Conservation (phyloP, 2,113 vertebrate genomes). For the Cottus gobio region DNA sequence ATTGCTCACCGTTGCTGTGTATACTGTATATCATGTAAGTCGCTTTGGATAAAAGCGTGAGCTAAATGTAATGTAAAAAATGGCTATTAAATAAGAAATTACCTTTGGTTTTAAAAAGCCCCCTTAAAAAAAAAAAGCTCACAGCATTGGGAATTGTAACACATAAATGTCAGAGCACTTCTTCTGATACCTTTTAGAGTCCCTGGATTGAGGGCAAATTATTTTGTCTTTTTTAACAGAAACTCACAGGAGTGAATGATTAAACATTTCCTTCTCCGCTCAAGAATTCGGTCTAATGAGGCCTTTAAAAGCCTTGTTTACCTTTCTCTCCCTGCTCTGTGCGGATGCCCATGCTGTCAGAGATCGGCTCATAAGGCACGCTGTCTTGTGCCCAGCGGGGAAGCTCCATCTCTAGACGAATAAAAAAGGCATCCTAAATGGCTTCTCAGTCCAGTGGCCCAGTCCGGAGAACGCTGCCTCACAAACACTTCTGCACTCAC, state of each 20-base stretch:
- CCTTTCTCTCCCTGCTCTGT: constrained; percentile 35
- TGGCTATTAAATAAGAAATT: neutral
- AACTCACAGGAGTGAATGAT: constrained; percentile 43
- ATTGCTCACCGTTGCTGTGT: too few relatives aligned
- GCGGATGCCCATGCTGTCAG: constrained; percentile 51
- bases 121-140: neutral
- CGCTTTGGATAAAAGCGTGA: too few relatives aligned
- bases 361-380: constrained; percentile 37
- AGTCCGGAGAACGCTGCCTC: constrained; percentile 4
- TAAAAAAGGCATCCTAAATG: constrained; percentile 54
- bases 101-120: constrained; percentile 4
- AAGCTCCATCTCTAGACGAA: constrained; percentile 39
- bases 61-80: too few relatives aligned
- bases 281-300: constrained; percentile 56
- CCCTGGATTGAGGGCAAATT: neutral
- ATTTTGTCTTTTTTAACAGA: constrained; percentile 7
- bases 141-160: neutral
- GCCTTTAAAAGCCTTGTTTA: constrained; percentile 67
- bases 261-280: constrained; percentile 49
- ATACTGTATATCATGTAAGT: too few relatives aligned
- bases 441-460: constrained; percentile 40
- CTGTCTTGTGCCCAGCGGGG: constrained; percentile 48
- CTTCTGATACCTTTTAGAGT: neutral
- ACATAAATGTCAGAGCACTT: neutral
- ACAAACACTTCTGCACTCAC: constrained; percentile 24